Conservation (phyloP, 2,113 vertebrate genomes). For the Craseonycteris thonglongyai region DNA sequence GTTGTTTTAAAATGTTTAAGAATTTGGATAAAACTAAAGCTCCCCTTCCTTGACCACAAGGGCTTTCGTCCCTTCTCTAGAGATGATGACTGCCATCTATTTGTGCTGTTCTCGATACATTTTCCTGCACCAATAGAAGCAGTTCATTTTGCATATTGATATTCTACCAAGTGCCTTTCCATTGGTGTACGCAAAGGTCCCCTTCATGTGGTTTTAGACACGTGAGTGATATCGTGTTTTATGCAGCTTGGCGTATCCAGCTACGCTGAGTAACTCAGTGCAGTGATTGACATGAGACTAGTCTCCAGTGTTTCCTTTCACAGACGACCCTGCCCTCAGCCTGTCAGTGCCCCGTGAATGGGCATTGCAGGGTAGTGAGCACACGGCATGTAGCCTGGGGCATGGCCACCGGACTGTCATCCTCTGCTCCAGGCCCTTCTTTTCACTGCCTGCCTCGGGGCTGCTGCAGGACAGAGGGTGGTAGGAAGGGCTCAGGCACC, state of each 20-base stretch:
- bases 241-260: not conserved
- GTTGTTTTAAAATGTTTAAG: not conserved
- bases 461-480: not conserved
- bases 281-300: fast-evolving
- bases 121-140: not conserved
- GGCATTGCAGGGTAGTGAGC: not conserved
- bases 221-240: fast-evolving
- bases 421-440: not conserved
- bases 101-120: not conserved
- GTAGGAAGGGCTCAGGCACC: not conserved
- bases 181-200: not conserved
- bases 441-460: not conserved
- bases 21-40: not conserved
- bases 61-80: not conserved
- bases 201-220: not conserved
- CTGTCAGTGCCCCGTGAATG: too few relatives aligned
- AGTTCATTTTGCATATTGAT: not conserved
- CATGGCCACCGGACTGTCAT: not conserved
- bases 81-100: not conserved
- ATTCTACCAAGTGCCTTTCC: not conserved
- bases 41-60: not conserved
- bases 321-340: not conserved
- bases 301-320: not conserved
- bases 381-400: fast-evolving
- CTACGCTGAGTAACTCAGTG: too few relatives aligned